Conservation (phyloP, 2,888 invertebrate genomes). For the Polylopha cassiicola region DNA sequence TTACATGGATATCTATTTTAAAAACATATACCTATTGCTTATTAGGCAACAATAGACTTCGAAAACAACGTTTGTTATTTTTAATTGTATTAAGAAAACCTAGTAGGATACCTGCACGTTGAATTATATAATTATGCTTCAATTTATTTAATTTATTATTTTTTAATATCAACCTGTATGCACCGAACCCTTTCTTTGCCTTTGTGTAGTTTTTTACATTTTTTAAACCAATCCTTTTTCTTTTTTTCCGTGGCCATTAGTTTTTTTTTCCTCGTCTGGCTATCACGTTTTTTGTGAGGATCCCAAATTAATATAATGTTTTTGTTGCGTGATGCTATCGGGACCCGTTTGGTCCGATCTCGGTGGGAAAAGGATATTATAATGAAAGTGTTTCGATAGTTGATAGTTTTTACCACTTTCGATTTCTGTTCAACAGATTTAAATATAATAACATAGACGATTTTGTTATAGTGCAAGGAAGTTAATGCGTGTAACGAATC, state of each 20-base stretch:
- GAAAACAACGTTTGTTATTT: no score
- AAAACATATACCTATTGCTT: no score
- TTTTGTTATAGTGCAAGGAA: no score
- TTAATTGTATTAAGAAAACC: no score
- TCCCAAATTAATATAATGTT: constrained; percentile 75
- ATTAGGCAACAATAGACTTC: no score
- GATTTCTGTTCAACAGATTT: constrained; percentile 45
- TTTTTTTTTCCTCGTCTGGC: constrained; percentile 66
- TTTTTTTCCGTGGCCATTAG: constrained; percentile 69
- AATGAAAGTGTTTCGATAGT: constrained; percentile 70
- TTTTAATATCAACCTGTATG: constrained; percentile 57
- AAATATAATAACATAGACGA: no score
- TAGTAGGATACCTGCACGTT: no score
- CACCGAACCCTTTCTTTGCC: constrained; percentile 61
- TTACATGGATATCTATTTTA: no score
- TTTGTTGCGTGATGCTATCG: constrained; percentile 54
- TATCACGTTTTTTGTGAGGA: constrained; percentile 72
- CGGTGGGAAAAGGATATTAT: constrained; percentile 59
- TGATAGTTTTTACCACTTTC: constrained; percentile 51
- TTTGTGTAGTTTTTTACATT: constrained; percentile 43
- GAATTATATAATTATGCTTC: no score
- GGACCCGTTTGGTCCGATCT: constrained; percentile 53
- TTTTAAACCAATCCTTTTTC: constrained; percentile 62
- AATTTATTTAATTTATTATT: constrained; percentile 22
- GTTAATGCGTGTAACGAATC: no score